A percentile compares a stretch with the other conserved stretches of the same genome.
phyloP scores from a whole-genome alignment of 1,140 invertebrate genomes.

The Melitaea cinxia region DNA sequence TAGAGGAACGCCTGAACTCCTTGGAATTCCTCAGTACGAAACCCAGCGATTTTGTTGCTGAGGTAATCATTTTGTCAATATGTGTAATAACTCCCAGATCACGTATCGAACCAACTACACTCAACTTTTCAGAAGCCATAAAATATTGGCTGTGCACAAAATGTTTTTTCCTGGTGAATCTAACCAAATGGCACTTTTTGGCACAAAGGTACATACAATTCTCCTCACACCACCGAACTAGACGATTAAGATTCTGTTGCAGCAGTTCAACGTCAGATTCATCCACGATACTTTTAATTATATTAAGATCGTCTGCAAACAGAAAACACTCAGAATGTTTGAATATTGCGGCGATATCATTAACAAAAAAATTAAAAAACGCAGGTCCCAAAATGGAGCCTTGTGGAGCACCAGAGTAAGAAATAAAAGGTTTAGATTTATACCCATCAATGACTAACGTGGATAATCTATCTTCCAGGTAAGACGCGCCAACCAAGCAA shows the following conservation, averaged over 20 bases:
- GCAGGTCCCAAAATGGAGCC: background rate
- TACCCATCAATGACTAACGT: background rate
- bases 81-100: slow-evolving; percentile 4
- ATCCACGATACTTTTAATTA: background rate
- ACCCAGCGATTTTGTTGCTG: slow-evolving; percentile 15
- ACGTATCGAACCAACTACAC: background rate
- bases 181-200: background rate
- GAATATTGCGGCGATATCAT: background rate
- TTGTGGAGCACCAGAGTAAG: background rate
- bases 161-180: background rate
- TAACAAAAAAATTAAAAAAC: background rate
- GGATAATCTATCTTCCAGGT: background rate
- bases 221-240: background rate
- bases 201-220: background rate
- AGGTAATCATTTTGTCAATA: slow-evolving; percentile 13
- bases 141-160: background rate
- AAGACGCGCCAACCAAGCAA: background rate
- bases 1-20: slow-evolving; percentile 19
- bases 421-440: background rate
- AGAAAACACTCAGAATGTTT: too few relatives aligned
- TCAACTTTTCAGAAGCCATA: background rate
- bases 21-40: slow-evolving; percentile 20
- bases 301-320: background rate
- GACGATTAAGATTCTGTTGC: background rate
- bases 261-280: background rate